Percentiles rank a stretch among this genome's conserved stretches.
These are phyloP conservation scores for Prorops nasuta DNA, from an alignment of 1,140 invertebrate genomes.

Conservation along the genomic window DNA sequence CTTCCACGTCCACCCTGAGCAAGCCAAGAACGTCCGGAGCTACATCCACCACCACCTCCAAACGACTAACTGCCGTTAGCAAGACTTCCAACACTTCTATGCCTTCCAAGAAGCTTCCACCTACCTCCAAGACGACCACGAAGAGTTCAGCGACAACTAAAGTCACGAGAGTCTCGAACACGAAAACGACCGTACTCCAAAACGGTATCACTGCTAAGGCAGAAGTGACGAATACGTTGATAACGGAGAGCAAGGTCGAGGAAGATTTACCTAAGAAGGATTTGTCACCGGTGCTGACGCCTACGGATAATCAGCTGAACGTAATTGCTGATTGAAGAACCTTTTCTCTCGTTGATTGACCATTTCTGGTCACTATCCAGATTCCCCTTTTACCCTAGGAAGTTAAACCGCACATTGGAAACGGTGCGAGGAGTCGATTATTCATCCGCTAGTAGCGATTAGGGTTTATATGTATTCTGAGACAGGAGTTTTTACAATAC, in stretches of 20 bases:
- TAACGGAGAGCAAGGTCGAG: slow-evolving; percentile 20
- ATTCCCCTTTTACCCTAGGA: slow-evolving; percentile 1
- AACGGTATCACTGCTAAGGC: background rate
- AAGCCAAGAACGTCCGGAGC: slow-evolving; percentile 36
- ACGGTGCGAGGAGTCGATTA: too few relatives aligned
- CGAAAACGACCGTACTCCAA: slow-evolving; percentile 19
- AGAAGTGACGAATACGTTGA: background rate
- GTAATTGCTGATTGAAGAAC: slow-evolving; percentile 49
- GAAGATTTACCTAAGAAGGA: slow-evolving; percentile 50
- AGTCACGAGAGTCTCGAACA: slow-evolving; percentile 17
- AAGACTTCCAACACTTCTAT: slow-evolving; percentile 18
- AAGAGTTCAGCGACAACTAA: slow-evolving; percentile 20
- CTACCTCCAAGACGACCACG: slow-evolving; percentile 4
- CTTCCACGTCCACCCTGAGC: slow-evolving; percentile 24
- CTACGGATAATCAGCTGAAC: slow-evolving; percentile 51
- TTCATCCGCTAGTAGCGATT: slow-evolving; percentile 31
- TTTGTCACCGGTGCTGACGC: slow-evolving; percentile 38
- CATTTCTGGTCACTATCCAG: too few relatives aligned
- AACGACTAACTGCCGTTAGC: slow-evolving; percentile 14
- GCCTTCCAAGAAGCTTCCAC: slow-evolving; percentile 30
- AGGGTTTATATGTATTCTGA: slow-evolving; percentile 24
- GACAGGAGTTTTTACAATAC: slow-evolving; percentile 28
- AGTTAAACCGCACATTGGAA: too few relatives aligned
- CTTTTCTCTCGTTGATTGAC: slow-evolving; percentile 2
- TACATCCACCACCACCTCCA: slow-evolving; percentile 26